Percentiles rank a stretch among this genome's conserved stretches.
phyloP scores from a whole-genome alignment of 2,888 invertebrate species.

The Amphipyra berbera region DNA sequence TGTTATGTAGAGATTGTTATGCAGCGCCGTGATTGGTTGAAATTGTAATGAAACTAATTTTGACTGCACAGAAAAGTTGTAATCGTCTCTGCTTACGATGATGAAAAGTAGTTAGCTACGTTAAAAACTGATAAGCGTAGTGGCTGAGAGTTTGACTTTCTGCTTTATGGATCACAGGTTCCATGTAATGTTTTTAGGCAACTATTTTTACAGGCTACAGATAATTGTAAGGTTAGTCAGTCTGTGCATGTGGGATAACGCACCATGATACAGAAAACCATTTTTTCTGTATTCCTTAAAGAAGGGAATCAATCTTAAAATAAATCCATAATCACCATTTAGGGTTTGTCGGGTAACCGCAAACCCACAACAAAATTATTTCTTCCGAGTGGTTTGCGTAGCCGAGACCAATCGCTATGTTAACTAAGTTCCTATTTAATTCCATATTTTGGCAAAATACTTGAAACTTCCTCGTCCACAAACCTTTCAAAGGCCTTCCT shows the following conservation, averaged over 20 bases:
- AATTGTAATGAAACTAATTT: constrained; percentile 6
- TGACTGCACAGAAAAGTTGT: neutral
- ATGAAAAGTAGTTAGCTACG: too few relatives aligned
- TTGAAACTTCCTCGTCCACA: constrained; percentile 28
- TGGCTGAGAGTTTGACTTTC: too few relatives aligned
- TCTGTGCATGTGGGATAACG: too few relatives aligned
- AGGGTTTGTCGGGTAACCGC: neutral
- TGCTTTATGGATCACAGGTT: too few relatives aligned
- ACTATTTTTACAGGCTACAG: too few relatives aligned
- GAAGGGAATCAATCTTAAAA: too few relatives aligned
- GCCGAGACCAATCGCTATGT: constrained; percentile 16
- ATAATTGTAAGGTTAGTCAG: too few relatives aligned
- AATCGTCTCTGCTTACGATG: neutral
- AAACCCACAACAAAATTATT: constrained; percentile 7
- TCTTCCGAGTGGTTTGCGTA: constrained; percentile 15
- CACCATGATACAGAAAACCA: too few relatives aligned
- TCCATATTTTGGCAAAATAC: constrained; percentile 28
- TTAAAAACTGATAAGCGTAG: too few relatives aligned
- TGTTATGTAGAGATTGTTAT: neutral
- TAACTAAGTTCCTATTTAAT: constrained; percentile 31
- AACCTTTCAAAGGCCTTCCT: constrained; percentile 40
- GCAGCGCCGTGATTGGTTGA: neutral
- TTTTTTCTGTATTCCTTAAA: too few relatives aligned
- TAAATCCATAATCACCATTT: neutral
- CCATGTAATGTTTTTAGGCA: too few relatives aligned